Base-by-base conservation (phyloP, 2,113 vertebrate species). In the Neolamprologus falcicula region DNA sequence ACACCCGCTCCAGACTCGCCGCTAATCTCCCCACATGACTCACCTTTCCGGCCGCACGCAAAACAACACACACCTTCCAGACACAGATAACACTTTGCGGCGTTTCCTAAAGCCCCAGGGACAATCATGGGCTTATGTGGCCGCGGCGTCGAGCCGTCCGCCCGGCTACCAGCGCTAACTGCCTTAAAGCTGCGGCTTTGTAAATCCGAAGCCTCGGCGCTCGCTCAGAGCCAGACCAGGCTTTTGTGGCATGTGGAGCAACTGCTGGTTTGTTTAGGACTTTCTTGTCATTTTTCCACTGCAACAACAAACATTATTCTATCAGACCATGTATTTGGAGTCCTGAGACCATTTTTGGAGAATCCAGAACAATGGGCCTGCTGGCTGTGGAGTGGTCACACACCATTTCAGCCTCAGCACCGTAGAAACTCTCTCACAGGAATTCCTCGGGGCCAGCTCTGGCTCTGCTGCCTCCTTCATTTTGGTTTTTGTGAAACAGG, bases 181-280 rank as follows among this genome's bases (percentile, higher is more conserved):
- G 26, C 85, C 84, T 42, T 17, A 84, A 87, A 92, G 82, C 93
- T 53, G 86, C 1, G 82, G 92, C 47, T 88, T 82, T 85, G 89
- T 90, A 17, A 50, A 80, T n/a, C 37, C n/a, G 26, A 92, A 84
- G 79, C 80, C 90, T 31, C 6, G 14, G 50, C 76, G 45, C 73
- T 37, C 54, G 19, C 80, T 14, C 5, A 2, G 86, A 76, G 83
- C 87, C 91, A 90, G 88, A 80, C 90, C 5, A 81, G 83, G 84
- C 19, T 91, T 89, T 7, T 91, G 92, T 73, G 89, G 92, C 84
- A 2, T 73, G 90, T 94, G 91, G 89, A 92, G 93, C 68, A 94
- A 94, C 87, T 76, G 80, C 53, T 42, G 88, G 35, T 89, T 81
- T 91, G 91, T 91, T 88, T 82, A 54, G 84, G 42, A 52, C 84